Base-by-base conservation (phyloP, 2,888 invertebrate species). In the Pachycephus smyrnensis region DNA sequence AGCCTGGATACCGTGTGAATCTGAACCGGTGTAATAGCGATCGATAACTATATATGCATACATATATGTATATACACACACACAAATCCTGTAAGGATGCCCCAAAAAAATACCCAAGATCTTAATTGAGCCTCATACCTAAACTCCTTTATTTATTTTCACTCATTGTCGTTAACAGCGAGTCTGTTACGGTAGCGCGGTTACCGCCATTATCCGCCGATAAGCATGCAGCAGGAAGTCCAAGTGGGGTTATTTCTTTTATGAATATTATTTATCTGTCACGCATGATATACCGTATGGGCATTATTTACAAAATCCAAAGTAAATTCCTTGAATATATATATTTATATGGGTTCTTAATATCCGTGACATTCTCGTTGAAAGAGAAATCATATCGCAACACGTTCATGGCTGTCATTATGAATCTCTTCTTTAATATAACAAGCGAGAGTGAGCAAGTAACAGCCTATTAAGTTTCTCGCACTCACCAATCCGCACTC, bases 401-500 rank as follows among this genome's bases (percentile, higher is more conserved):
- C 55, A 55, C 23, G 55, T 55, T 55, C 55, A 55, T 55, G 55
- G 55, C 55, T 55, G 55, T 55, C 55, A 55, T 55, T 55, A 55
- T 6, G 55, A 23, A 9, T 55, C 55, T 55, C 55, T 55, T 55
- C 55, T 23, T 55, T 55, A 55, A 55, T 55, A 23, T 55, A 55
- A 55, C 55, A 55, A 55, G 55, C 55, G 23, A 23, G 55, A 55
- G 55, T 55, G 23, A 55, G 55, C 9, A 55, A 55, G 55, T 55
- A 23, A 55, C 55, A 23, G 55, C 23, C 55, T 55, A 55, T 55
- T 55, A 55, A 55, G 55, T 55, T 55, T 55, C 55, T 55, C 55
- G 55, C 55, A 55, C 55, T 55, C 55, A 23, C 23, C 55, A 23
- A 23, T 55, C 55, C 77, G 73, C 23, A 73, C 77, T 77, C n/a